Base-by-base conservation (phyloP, 2,113 vertebrate species). In the Lepus timidus region DNA sequence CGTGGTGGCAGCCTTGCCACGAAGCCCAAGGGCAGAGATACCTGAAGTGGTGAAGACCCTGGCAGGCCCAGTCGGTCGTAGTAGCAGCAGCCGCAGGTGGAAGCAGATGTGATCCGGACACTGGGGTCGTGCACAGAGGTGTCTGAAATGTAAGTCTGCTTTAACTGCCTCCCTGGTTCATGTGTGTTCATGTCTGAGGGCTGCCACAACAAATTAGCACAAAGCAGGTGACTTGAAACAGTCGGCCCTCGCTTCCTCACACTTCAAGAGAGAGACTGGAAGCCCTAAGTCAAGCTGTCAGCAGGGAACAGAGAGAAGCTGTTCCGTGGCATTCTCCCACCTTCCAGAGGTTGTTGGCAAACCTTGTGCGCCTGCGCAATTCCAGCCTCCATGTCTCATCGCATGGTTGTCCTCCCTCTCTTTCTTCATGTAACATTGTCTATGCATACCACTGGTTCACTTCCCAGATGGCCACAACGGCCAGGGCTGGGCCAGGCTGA, bases 291-390 rank as follows among this genome's bases (percentile, higher is more conserved):
- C 49, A 29, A 31, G 67, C 78, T 27, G 27, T 61, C 19, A n/a
- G 65, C 39, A 58, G 68, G 58, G 3, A 44, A 3, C 44, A 29
- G 27, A 61, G 33, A 75, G 8, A n/a, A 20, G 31, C 14, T 25
- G 55, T 20, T 11, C 33, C n/a, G 3, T 0, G 61, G 13, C 25
- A 3, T 2, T 9, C 31, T 62, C 27, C 64, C 23, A 6, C 31
- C 27, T 33, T 23, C 14, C 0, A 1, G 20, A 2, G 8, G 29
- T 31, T n/a, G 33, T 64, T 27, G 44, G 39, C 39, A 23, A 51
- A 23, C 74, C 6, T 19, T 29, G 58, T 27, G 25, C 5, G 22
- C 52, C 36, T 4, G 1, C 75, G 1, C 14, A 4, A 13, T 29
- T 44, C 9, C 13, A 19, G 7, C 11, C 31, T 17, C 58, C n/a